Base-by-base conservation (phyloP, 1,140 invertebrate genomes). In the Temnothorax nylanderi region DNA sequence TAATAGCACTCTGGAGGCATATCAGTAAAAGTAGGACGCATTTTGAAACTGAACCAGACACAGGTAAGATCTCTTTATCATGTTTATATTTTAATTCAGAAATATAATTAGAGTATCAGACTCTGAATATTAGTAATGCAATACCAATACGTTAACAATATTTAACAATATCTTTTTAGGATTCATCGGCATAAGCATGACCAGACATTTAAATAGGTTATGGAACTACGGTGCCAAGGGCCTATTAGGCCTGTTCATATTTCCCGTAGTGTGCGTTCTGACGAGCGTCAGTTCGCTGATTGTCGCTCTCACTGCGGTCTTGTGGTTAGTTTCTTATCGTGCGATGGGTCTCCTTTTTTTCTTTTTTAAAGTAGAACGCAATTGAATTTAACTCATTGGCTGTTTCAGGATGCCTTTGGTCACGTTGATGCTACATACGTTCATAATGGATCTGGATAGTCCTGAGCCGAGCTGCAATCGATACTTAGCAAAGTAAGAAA, bases 191-290 rank as follows among this genome's bases (percentile, higher is more conserved):
- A 99, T 99, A 96, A 98, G 98, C 85, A 96, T 99, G 91, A 98
- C 98, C 10, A 96, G 98, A 49, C 98, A 98, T 94, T 95, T 98
- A 67, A 99, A 99, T 94, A 96, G 98, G 65, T 91, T 98, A 16
- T 99, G 98, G 98, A 99, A 99, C 94, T 99, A 99, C 94, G 97
- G 98, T 49, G 93, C 98, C 0, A 98, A 99, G 94, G 98, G 98
- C 65, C 96, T 98, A n/a, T 95, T 98, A 76, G 98, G 98, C 26
- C 95, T 98, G 26, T 96, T 98, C 65, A 92, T 97, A 62, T 98
- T 99, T 94, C 98, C 98, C 6, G 88, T 98, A 3, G 93, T 97
- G 47, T 98, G 97, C 93, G 72, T 98, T 44, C 88, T 96, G 0
- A 96, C 96, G 13, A 98, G 97, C 91, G 93, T 96, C 44, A 95